Evolutionary conservation across 1,140 invertebrate genomes (phyloP), one percentile per base, ranked within the genome.

Genomic region (Capitella teleta): DNA sequence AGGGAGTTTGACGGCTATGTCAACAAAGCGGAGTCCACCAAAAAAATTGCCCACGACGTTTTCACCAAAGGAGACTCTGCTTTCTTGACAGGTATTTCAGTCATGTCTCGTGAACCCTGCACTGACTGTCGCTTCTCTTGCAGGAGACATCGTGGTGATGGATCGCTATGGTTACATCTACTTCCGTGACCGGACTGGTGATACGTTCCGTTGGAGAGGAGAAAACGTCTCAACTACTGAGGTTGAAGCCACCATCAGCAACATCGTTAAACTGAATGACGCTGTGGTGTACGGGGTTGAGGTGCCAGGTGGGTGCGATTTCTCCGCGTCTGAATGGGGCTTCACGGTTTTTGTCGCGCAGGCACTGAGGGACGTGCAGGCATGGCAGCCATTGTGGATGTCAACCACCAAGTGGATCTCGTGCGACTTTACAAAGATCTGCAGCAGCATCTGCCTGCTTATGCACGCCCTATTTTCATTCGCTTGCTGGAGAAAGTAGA

Each of bases 171-270:
- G 94, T 12, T 93, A 96, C 74, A 76, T 98, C 28, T 97, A 82
- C 70, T 98, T 98, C 74, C 86, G 84, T 60, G 93, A 98, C 68
- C 79, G 95, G 62, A 96, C 91, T 0, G 95, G 94, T 2, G 95
- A 98, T 68, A 98, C 94, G 1, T 98, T 92, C 76, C 79, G 94
- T 43, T 80, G 78, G 78, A 88, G 91, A 69, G 94, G 95, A n/a
- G 96, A 99, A 76, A 99, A 99, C 72, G 94, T 98, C 2, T 95
- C 90, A 3, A 98, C 96, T 0, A 86, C 86, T 3, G 96, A 99
- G 77, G 86, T 99, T 1, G 95, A 99, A 74, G 87, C 82, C 2
- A 80, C 92, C 46, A 79, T 98, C 1, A 94, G 88, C 53, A 87
- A 88, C 66, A 67, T 88, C 21, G 76, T 86, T 14, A 79, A 82